Percentiles rank a stretch among this genome's conserved stretches.
Conservation (phyloP, 1,140 invertebrate genomes). For the Leptopilina clavipes region DNA sequence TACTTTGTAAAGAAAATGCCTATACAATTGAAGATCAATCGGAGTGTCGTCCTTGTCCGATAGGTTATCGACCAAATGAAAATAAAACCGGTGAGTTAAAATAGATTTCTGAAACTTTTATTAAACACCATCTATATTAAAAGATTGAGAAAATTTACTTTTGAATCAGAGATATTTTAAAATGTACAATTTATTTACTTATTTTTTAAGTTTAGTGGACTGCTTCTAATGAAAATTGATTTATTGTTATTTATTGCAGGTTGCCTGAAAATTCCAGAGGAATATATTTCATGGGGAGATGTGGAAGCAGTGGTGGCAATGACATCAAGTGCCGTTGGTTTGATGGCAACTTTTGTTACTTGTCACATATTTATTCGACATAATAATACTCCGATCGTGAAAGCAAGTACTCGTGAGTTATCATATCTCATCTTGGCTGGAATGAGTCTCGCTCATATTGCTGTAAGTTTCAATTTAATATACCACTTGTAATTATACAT, state of each 20-base stretch:
- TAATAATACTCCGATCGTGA: constrained; percentile 83
- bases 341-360: constrained; percentile 78
- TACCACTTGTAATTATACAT: not conserved
- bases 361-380: constrained; percentile 79
- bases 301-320: constrained; percentile 79
- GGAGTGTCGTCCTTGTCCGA: constrained; percentile 77
- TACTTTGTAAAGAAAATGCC: constrained; percentile 79
- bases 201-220: not conserved
- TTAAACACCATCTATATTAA: too few relatives aligned
- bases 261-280: constrained; percentile 76
- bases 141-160: too few relatives aligned
- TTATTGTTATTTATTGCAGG: constrained; percentile 62
- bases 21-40: constrained; percentile 77
- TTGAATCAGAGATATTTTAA: too few relatives aligned
- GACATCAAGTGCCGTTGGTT: constrained; percentile 78
- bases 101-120: too few relatives aligned
- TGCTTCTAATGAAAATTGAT: too few relatives aligned
- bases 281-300: constrained; percentile 78
- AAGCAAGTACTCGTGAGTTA: constrained; percentile 81
- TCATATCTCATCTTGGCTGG: constrained; percentile 83
- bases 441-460: constrained; percentile 62
- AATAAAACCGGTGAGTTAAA: constrained; percentile 78
- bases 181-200: too few relatives aligned
- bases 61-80: constrained; percentile 80
- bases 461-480: constrained; percentile 53